Base-by-base conservation (phyloP, 2,888 invertebrate genomes). In the Metallyticus violacea region DNA sequence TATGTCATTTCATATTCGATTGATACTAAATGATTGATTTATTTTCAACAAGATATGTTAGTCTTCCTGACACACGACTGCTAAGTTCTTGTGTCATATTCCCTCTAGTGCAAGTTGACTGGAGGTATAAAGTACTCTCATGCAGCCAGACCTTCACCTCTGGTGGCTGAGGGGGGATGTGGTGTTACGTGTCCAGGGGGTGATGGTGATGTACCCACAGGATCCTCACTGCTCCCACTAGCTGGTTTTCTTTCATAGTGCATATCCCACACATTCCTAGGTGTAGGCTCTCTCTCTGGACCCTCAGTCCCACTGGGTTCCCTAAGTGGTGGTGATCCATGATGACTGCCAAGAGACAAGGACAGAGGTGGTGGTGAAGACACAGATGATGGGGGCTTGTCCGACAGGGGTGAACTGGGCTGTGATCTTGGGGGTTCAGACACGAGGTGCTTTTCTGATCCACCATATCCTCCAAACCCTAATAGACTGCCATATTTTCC, bases 61-160 rank as follows among this genome's bases (percentile, higher is more conserved):
- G 85, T 77, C 79, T 26, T n/a, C 26, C 9, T 79, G 27, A 9
- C 27, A 7, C 25, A n/a, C 25, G 26, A 9, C 40, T 40, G n/a
- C 26, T n/a, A n/a, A n/a, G n/a, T n/a, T n/a, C n/a, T 81, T n/a
- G 28, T n/a, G 5, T 30, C 28, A 7, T 30, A 26, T 27, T 83
- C 77, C 83, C 83, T 77, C 83, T 82, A 62, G 40, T 62, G 40
- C 40, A 62, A 22, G 40, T 22, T 83, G 77, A 83, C n/a, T 77
- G 83, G 83, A 83, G 83, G 83, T 77, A 83, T 77, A 28, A 77
- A 77, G 28, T 77, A 83, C n/a, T 85, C 85, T 85, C 79, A 96
- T 91, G 96, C 96, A 90, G 96, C 95, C 90, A 96, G 93, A 81
- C 96, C 96, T 91, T 96, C 96, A 87, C 96, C 95, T 90, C 95